Percentiles rank a stretch among this genome's conserved stretches.
phyloP scores from a whole-genome alignment of 2,113 vertebrate species.

The Laterallus jamaicensis region DNA sequence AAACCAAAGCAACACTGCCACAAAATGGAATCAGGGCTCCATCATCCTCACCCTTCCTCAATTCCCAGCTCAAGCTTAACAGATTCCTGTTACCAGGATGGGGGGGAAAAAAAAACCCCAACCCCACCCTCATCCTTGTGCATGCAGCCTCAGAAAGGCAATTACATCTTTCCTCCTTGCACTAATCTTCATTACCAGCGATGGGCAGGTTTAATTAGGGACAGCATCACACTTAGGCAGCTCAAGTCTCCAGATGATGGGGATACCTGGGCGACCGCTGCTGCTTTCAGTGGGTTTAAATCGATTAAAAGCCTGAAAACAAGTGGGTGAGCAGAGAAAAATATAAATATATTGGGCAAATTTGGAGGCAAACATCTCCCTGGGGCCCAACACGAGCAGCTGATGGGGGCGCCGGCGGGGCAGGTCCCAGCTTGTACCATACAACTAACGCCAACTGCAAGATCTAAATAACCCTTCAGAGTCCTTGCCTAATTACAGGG shows the following conservation, averaged over 20 bases:
- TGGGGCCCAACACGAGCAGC: not conserved
- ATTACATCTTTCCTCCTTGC: not conserved
- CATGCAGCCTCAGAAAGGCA: not conserved
- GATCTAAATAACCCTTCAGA: slow-evolving; percentile 38
- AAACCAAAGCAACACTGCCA: fast-evolving
- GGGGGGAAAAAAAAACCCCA: fast-evolving
- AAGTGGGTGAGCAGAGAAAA: not conserved
- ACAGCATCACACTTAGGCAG: not conserved
- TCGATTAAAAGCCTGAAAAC: not conserved
- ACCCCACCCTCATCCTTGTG: not conserved
- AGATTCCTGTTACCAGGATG: not conserved
- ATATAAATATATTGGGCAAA: not conserved
- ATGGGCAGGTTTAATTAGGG: slow-evolving; percentile 13
- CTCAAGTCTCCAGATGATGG: not conserved
- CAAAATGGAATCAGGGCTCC: not conserved
- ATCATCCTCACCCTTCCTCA: not conserved
- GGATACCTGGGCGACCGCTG: not conserved
- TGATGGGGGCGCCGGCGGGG: fast-evolving
- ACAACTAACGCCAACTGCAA: not conserved
- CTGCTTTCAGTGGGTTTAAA: not conserved
- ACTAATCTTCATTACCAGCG: not conserved
- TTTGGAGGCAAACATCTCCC: fast-evolving
- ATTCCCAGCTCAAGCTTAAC: not conserved
- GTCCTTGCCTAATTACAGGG: not conserved
- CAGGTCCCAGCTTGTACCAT: not conserved